Evolutionary conservation across 2,888 invertebrate genomes (phyloP).

Genomic region (Candidula unifasciata): DNA sequence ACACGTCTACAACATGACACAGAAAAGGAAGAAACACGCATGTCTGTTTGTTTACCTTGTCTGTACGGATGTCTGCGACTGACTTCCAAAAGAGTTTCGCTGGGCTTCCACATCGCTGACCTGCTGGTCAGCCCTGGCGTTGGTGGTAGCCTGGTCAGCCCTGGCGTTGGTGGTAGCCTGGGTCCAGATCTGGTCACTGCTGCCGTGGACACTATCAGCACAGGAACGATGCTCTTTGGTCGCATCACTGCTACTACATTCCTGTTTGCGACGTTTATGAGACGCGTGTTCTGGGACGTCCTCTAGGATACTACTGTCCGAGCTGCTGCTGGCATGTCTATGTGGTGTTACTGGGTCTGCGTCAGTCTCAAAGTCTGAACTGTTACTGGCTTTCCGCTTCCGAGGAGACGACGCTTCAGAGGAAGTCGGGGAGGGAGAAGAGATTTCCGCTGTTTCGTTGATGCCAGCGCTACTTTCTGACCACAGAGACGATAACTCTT

Average conservation of each 20-base stretch:
- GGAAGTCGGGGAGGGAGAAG: conserved; percentile 14
- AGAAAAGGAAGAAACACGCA: not conserved
- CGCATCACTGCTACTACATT: not conserved
- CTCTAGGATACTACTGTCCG: not conserved
- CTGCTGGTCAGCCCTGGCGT: too few relatives aligned
- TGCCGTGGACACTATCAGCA: too few relatives aligned
- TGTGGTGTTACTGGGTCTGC: not conserved
- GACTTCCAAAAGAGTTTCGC: not conserved
- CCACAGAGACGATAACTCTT: conserved; percentile 13
- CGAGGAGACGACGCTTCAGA: not conserved
- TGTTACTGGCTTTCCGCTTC: not conserved
- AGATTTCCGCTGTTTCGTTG: not conserved
- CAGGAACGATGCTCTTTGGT: too few relatives aligned
- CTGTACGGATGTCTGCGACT: not conserved
- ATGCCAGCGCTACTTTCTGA: conserved; percentile 5
- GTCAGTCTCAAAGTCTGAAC: not conserved
- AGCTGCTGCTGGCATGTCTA: not conserved
- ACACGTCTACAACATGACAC: conserved; percentile 2
- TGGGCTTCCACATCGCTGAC: not conserved
- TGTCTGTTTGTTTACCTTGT: conserved; percentile 26
- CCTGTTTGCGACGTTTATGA: not conserved
- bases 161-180: not conserved
- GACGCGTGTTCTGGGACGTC: not conserved
- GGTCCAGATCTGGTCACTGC: too few relatives aligned
- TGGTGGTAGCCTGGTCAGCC: not conserved